Evolutionary conservation across 37 sponge, comb jelly and placozoan genomes (phyloP).

Genomic region (Haliclona indistincta): DNA sequence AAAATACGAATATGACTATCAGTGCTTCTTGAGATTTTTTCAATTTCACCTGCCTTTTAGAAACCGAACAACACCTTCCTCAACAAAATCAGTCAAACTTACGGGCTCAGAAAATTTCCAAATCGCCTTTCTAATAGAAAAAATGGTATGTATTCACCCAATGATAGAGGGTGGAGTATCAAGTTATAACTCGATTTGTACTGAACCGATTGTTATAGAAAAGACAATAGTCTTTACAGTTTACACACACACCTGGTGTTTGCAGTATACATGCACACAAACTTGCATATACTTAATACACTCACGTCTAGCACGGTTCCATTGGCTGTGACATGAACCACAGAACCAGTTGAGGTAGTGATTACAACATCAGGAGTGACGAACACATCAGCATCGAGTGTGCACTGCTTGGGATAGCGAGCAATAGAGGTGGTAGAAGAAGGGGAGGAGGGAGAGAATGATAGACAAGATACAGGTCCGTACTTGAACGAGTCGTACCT

Average conservation of each 20-base stretch:
- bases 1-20: too few relatives aligned
- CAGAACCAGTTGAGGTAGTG: constrained; percentile 46
- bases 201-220: neutral
- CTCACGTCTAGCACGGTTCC: constrained; percentile 53
- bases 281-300: too few relatives aligned
- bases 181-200: neutral
- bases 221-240: too few relatives aligned
- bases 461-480: neutral
- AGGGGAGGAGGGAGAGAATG: constrained; percentile 14
- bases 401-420: constrained; percentile 60
- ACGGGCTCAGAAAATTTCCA: too few relatives aligned
- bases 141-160: neutral
- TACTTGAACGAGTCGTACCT: neutral
- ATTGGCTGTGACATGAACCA: constrained; percentile 69
- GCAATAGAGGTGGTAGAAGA: neutral
- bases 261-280: too few relatives aligned
- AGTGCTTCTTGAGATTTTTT: too few relatives aligned
- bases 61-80: too few relatives aligned
- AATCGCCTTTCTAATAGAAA: too few relatives aligned
- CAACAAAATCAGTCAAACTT: too few relatives aligned
- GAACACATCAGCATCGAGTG: constrained; percentile 59
- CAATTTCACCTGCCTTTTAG: too few relatives aligned
- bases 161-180: neutral
- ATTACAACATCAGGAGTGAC: constrained; percentile 74
- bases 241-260: too few relatives aligned